Evolutionary conservation across 2,888 invertebrate genomes (phyloP).

Genomic region (Erebia aethiops): DNA sequence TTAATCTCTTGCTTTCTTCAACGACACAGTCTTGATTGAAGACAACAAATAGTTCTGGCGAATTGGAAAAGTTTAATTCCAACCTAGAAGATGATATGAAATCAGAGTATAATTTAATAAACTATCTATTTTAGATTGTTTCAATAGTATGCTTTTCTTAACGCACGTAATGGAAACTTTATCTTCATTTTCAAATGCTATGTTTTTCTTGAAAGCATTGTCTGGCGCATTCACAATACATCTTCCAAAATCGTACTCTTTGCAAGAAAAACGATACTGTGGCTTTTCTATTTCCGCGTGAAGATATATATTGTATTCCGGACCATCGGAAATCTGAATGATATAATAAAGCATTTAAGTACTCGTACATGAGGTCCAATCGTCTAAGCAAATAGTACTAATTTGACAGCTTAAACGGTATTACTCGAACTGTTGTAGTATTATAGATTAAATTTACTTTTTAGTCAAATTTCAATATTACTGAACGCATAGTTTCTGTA

Average conservation of each 20-base stretch:
- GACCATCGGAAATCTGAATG: constrained; percentile 85
- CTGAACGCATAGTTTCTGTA: too few relatives aligned
- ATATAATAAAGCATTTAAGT: background rate
- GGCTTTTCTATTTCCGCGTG: constrained; percentile 83
- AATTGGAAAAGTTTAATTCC: constrained; percentile 73
- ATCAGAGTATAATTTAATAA: background rate
- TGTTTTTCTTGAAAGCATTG: constrained; percentile 69
- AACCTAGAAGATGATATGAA: constrained; percentile 64
- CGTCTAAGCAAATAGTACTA: too few relatives aligned
- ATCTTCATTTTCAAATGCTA: constrained; percentile 66
- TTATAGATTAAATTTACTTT: too few relatives aligned
- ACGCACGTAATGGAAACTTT: constrained; percentile 61
- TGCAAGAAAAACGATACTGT: constrained; percentile 84
- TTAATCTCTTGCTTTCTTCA: constrained; percentile 63
- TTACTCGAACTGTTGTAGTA: too few relatives aligned
- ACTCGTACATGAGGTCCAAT: background rate
- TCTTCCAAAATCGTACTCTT: constrained; percentile 85
- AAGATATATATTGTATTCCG: constrained; percentile 83
- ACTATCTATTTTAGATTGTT: background rate
- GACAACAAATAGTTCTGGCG: constrained; percentile 78
- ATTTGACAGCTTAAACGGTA: too few relatives aligned
- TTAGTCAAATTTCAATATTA: too few relatives aligned
- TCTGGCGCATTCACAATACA: constrained; percentile 83
- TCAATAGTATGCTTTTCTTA: background rate
- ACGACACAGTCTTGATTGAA: constrained; percentile 66